Evolutionary conservation across 2,113 vertebrate genomes (phyloP), one percentile per base, ranked within the genome.

Genomic region (Rattus rattus): DNA sequence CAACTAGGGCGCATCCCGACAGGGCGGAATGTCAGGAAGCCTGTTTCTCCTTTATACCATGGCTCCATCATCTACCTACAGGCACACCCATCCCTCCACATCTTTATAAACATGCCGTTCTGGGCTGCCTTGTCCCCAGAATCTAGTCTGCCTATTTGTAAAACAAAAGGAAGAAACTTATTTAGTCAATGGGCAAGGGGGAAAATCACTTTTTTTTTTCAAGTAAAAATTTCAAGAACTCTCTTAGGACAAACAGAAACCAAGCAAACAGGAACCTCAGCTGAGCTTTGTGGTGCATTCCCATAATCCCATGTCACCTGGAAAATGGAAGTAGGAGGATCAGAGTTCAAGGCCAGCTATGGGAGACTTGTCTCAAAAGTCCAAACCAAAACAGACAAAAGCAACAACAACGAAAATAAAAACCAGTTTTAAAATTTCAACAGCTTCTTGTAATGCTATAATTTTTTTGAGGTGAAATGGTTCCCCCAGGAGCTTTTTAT

Each of bases 121-220:
- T 5, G 12, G 49, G 19, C 26, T 70, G 22, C 52, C 69, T 52
- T 47, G 33, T 24, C 65, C 79, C 69, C 75, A 67, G 47, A 47
- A 47, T 70, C 59, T 72, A 3, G 88, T 22, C 26, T 56, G 52
- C 28, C 84, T 43, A 54, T 89, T 79, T 79, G 43, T 69, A 70
- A 96, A 92, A 88, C 24, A 76, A 95, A 91, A 89, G 1, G 12
- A 59, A 83, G 52, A 73, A 49, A 73, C 43, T 12, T 83, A 91
- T 8, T 9, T 54, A 43, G 81, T 88, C 65, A 14, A 17, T 19
- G 90, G 65, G 16, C 28, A 13, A 28, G 24, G 43, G 8, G 61
- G 52, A 63, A 63, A 33, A 39, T 69, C 79, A 24, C 72, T 85
- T 85, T 65, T 47, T 47, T 76, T 75, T 92, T 96, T 95, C 54